Base-by-base conservation (phyloP, 2,888 invertebrate species). In the Amorpha juglandis region DNA sequence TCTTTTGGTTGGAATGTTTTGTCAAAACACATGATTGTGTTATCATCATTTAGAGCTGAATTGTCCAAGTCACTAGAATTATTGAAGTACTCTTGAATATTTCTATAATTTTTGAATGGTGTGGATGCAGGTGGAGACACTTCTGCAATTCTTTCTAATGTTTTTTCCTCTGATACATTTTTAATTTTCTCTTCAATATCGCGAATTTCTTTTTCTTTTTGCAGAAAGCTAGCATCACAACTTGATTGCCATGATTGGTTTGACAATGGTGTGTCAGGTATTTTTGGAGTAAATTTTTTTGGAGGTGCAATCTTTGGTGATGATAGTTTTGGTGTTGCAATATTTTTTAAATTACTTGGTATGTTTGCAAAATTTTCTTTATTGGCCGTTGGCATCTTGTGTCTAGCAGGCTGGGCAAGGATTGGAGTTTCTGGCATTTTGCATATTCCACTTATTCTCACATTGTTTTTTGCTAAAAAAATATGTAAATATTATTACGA, bases 1-100 rank as follows among this genome's bases (percentile, higher is more conserved):
- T 83, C 76, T 55, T 79, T 80, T 45, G 45, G 65, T 0, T 70
- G 67, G 3, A 81, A 69, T 1, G 78, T 70, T 70, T 86, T 86
- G 27, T 89, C 87, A 74, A 91, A 91, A 67, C 78, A 80, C 86
- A 87, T 89, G 27, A 91, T 88, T 16, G 91, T 90, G 70, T 89
- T 82, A 63, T 90, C 86, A 68, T 86, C 76, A 62, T 75, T 78
- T 0, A 75, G 52, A 0, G 71, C 74, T 45, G 86, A 86, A 65
- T 70, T 86, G 8, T 89, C 87, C 16, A 79, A 62, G 63, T 81
- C 77, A 75, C 79, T 82, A 0, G 89, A 87, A 63, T 88, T 80
- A 63, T 87, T 85, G 35, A 89, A 89, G 66, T 76, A 87, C 14
- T 92, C 88, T 48, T 84, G 74, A 6, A 90, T 80, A 77, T 81